Percentiles rank a stretch among this genome's conserved stretches.
Evolutionary conservation across 2,888 invertebrate species (phyloP).

Genomic region (Herminia tarsipennalis): DNA sequence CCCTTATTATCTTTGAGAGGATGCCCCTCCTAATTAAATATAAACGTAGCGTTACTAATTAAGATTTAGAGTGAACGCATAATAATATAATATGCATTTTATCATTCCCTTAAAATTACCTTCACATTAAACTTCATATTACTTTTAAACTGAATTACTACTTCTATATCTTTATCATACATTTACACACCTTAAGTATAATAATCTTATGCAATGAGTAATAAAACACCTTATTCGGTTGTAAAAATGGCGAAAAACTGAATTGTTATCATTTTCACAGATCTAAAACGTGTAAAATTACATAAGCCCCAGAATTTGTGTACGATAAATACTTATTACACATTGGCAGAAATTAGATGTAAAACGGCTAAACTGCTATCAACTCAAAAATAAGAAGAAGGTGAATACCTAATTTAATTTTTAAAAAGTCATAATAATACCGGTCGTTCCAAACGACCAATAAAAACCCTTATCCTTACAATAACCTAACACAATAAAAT

Average conservation of each 20-base stretch:
- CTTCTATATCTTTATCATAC: no score
- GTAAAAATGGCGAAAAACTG: no score
- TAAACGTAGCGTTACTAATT: slow-evolving; percentile 24
- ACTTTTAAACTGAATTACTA: no score
- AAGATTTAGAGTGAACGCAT: slow-evolving; percentile 17
- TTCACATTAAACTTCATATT: no score
- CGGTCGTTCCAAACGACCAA: slow-evolving; percentile 47
- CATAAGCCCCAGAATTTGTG: no score
- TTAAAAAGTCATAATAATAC: slow-evolving; percentile 57
- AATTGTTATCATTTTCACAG: no score
- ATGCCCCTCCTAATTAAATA: slow-evolving; percentile 14
- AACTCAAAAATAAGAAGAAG: no score
- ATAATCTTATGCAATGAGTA: slow-evolving; percentile 50
- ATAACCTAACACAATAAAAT: slow-evolving; percentile 45
- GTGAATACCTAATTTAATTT: no score
- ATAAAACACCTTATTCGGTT: slow-evolving; percentile 51
- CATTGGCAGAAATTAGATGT: no score
- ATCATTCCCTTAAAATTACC: slow-evolving; percentile 2
- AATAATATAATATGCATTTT: slow-evolving; percentile 6
- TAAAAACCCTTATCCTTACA: slow-evolving; percentile 59
- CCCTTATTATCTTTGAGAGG: slow-evolving; percentile 8
- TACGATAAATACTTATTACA: no score
- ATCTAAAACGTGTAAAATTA: no score
- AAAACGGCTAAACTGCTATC: no score
- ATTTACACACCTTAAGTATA: slow-evolving; percentile 24